These are phyloP conservation scores for Amphimallon solstitiale DNA, from an alignment of 2,888 invertebrate genomes.

Conservation along the genomic window DNA sequence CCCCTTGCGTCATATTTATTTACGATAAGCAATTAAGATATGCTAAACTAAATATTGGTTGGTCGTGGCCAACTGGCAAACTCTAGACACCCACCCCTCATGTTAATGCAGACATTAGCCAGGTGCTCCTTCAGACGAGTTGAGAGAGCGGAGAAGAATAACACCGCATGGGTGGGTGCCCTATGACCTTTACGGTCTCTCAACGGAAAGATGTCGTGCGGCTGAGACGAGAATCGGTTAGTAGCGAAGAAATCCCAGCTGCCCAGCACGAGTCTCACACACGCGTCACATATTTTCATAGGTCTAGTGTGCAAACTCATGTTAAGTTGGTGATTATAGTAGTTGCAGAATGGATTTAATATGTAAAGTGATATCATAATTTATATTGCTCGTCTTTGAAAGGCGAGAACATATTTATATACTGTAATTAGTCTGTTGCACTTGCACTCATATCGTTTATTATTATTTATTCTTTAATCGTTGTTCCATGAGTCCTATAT, in stretches of 20 bases:
- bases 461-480: no score
- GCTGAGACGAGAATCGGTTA: not conserved
- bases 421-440: no score
- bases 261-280: conserved; percentile 12
- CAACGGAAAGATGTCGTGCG: conserved; percentile 5
- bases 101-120: conserved; percentile 48
- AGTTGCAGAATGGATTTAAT: no score
- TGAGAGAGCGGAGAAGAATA: conserved; percentile 4
- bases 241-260: conserved; percentile 24
- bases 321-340: no score
- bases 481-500: no score
- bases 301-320: no score
- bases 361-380: no score
- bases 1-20: no score
- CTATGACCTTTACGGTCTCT: conserved; percentile 27
- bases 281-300: not conserved
- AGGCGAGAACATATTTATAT: no score
- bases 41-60: not conserved
- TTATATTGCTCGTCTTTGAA: no score
- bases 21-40: no score
- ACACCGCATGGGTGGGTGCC: conserved; percentile 19
- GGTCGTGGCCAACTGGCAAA: conserved; percentile 5
- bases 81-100: conserved; percentile 9
- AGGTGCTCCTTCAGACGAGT: conserved; percentile 55
- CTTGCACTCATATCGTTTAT: no score